Evolutionary conservation across 1,140 invertebrate species (phyloP).

Genomic region (Drosophila sturtevanti): DNA sequence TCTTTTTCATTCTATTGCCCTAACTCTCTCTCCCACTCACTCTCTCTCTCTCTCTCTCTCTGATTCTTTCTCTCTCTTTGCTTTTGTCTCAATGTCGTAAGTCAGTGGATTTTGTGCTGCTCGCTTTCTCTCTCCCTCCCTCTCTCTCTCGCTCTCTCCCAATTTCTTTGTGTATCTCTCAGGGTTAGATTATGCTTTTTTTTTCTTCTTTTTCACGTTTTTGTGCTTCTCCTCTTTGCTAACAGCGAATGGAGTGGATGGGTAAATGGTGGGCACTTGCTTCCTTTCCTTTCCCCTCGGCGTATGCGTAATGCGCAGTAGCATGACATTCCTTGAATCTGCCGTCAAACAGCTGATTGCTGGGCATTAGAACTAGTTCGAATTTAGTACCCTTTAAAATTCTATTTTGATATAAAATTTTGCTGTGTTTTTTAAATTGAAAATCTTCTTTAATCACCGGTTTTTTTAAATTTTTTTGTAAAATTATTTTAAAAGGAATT

Average conservation of each 20-base stretch:
- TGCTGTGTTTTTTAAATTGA: too few species aligned
- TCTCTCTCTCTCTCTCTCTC: not conserved
- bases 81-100: not conserved
- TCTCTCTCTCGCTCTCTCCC: not conserved
- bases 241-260: not conserved
- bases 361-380: not conserved
- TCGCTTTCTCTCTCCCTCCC: not conserved
- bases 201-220: too few species aligned
- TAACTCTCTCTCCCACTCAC: not conserved
- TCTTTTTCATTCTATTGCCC: not conserved
- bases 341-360: not conserved
- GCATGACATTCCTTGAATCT: not conserved
- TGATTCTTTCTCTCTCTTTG: not conserved
- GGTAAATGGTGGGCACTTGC: not conserved
- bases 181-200: not conserved
- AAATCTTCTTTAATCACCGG: too few species aligned
- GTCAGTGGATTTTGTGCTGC: not conserved
- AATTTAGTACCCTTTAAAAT: not conserved
- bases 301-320: slow-evolving; percentile 3
- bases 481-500: too few species aligned
- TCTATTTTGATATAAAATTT: too few species aligned
- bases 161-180: slow-evolving; percentile 1
- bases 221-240: not conserved
- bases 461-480: too few species aligned
- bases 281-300: not conserved